Conservation (phyloP, 2,888 invertebrate genomes). For the Ferrisia virgata region DNA sequence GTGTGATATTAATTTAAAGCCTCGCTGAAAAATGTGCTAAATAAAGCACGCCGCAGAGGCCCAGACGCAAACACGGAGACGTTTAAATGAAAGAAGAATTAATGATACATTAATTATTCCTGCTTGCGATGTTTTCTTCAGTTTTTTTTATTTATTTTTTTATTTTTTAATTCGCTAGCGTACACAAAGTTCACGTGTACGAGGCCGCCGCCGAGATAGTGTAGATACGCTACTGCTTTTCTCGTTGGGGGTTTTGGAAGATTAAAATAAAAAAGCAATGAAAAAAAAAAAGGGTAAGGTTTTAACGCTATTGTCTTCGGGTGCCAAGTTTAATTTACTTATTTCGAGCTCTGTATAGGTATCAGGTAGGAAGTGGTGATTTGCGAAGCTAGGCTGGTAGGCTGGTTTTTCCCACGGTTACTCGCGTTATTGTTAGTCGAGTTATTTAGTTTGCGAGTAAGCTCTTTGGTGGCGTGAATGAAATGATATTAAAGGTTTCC, state of each 20-base stretch:
- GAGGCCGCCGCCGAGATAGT: neutral
- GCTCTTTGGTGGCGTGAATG: too few species aligned
- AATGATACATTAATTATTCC: conserved; percentile 12
- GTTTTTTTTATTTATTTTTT: too few species aligned
- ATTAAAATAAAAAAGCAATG: neutral
- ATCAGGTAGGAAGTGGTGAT: too few species aligned
- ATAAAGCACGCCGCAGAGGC: neutral
- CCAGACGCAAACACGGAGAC: neutral
- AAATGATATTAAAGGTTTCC: too few species aligned
- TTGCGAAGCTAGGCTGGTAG: too few species aligned
- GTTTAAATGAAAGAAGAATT: neutral
- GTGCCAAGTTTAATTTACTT: neutral
- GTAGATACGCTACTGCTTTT: too few species aligned
- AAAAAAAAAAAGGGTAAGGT: too few species aligned
- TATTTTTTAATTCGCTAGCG: neutral
- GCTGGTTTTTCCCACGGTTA: too few species aligned
- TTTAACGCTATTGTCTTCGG: neutral
- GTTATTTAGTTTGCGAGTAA: too few species aligned
- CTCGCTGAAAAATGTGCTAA: neutral
- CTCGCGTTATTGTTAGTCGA: too few species aligned
- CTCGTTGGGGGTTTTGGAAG: neutral
- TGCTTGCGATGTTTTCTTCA: neutral
- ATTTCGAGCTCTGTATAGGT: too few species aligned
- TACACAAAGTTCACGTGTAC: neutral
- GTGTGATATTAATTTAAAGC: conserved; percentile 2